Evolutionary conservation across 53 echinoderm and acorn worm genomes (phyloP).

Genomic region (Astropecten irregularis): DNA sequence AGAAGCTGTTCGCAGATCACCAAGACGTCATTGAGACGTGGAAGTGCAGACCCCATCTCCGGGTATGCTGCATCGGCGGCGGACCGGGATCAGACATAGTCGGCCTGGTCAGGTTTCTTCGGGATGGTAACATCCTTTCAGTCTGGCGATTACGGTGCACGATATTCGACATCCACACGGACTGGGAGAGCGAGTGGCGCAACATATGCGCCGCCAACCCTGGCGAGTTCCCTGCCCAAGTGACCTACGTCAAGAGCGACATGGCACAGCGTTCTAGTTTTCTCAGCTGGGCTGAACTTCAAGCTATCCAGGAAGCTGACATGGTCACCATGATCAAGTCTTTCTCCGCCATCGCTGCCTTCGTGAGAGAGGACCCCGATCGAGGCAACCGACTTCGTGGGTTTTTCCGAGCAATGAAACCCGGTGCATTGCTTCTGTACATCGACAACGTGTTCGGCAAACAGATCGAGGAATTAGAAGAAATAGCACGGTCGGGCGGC

Average conservation of each 20-base stretch:
- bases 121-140: conserved; percentile 2
- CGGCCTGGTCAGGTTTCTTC: conserved; percentile 29
- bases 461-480: background rate
- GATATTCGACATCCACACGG: background rate
- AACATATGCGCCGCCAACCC: background rate
- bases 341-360: conserved; percentile 20
- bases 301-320: background rate
- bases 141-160: conserved; percentile 10
- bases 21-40: background rate
- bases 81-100: conserved; percentile 42
- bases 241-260: conserved; percentile 2
- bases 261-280: background rate
- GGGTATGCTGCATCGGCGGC: conserved; percentile 30
- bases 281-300: background rate
- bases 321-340: conserved; percentile 10
- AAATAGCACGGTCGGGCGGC: background rate
- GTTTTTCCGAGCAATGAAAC: conserved; percentile 1
- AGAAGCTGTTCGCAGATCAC: background rate
- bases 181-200: conserved; percentile 20
- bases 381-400: conserved; percentile 2
- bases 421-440: conserved; percentile 24
- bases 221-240: background rate
- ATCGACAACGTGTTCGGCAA: conserved; percentile 16
- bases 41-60: background rate
- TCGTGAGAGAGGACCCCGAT: background rate